Base-by-base conservation (phyloP, 35 echinoderm and acorn worm species). In the Amphiura filiformis region DNA sequence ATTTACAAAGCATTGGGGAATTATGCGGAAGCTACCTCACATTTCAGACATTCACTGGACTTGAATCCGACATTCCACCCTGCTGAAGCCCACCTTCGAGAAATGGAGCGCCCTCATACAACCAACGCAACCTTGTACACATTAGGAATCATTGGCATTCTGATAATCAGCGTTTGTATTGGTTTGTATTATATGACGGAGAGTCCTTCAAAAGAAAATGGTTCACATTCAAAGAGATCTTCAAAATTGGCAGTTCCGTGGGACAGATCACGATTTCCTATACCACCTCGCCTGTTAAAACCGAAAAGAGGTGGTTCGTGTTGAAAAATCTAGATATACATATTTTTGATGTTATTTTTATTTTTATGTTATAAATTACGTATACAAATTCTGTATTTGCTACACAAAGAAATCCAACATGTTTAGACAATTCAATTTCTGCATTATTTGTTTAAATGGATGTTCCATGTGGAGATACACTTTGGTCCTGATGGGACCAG, bases 1-100 rank as follows among this genome's bases (percentile, higher is more conserved):
- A 94, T 99, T n/a, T 86, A 90, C 76, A 94, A 94, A 56, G 86
- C 89, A 5, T 39, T 97, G 35, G 90, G 93, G 13, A 81, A 91
- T 37, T 82, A 91, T 34, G 83, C 78, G 20, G 96, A 99, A 11
- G 96, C 96, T 15, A 81, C 80, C 4, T n/a, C 79, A 1, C 90
- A 94, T 42, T 94, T 99, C 37, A 57, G 93, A 22, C 93, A 94
- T 22, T 93, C 93, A 4, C 57, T 94, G 23, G 96, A 99, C 39
- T 84, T 95, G 13, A 99, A 99, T 77, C 93, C 96, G 42, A 94
- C 90, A 36, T 95, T 99, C 76, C 96, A 99, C 34, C 96, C 93
- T 1, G 93, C 93, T 34, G 92, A 94, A 56, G 90, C 84, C 0
- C 96, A 99, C 88, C 80, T 99, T 1, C 61, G 91, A 35, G 89